Base-by-base conservation (phyloP, 2,888 invertebrate species). In the Malthinus flaveolus region DNA sequence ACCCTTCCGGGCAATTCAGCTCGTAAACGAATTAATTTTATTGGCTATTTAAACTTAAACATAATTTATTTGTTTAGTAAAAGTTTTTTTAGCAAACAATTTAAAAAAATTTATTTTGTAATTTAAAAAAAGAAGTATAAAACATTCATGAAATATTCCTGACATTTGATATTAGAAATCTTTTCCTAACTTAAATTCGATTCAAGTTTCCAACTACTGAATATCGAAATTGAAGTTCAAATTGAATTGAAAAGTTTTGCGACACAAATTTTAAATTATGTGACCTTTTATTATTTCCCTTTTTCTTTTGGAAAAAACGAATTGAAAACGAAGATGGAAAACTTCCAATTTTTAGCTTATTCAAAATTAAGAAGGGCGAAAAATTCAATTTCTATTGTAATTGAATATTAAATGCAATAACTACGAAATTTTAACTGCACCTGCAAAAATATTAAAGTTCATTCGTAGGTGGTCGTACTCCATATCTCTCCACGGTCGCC, bases 141-240 rank as follows among this genome's bases (percentile, higher is more conserved):
- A 45, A 54, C n/a, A 59, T 59, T 59, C 59, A 59, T 59, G 55
- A 59, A 59, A 59, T 59, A 55, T 55, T 55, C 59, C 50, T 59
- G 59, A 59, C 59, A 59, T 59, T 59, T 55, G 50, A 59, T 55
- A 59, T 59, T 59, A 59, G 54, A 59, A 59, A 59, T 59, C 59
- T 59, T 59, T 59, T 59, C 51, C 51, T 47, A 59, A 59, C 59
- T 59, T 59, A 59, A 55, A 55, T 59, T 59, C 50, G 50, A 54
- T 59, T 59, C 54, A 46, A 59, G 53, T 59, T 59, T 59, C 59
- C 55, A 59, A 59, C 59, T 59, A 59, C 59, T 55, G 59, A 59
- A 59, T 59, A 59, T 59, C 59, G 50, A 59, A 59, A 59, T 59
- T 59, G 59, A 54, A 59, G 37, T 55, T 59, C 50, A 55, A 55